Evolutionary conservation across 2,113 vertebrate species (phyloP).

Genomic region (Corythoichthys intestinalis): DNA sequence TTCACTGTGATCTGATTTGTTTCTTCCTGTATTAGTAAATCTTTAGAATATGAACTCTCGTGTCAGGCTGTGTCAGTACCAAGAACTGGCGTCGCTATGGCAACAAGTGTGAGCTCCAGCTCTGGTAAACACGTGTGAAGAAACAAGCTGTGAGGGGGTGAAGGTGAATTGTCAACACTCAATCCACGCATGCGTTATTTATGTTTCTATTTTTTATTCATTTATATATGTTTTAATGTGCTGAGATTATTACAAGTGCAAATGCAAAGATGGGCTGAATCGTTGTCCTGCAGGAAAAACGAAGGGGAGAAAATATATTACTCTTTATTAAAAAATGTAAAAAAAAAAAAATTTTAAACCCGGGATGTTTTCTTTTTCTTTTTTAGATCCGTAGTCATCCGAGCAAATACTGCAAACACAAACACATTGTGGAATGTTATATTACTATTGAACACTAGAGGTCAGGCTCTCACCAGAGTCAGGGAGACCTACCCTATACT

Average conservation of each 20-base stretch:
- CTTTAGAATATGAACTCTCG: constrained; percentile 27
- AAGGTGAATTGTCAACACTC: constrained; percentile 19
- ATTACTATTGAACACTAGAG: constrained; percentile 35
- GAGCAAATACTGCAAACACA: neutral
- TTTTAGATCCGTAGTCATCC: neutral
- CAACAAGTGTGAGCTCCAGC: constrained; percentile 50
- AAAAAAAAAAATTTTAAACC: neutral
- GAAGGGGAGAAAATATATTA: neutral
- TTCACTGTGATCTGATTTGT: neutral
- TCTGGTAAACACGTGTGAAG: constrained; percentile 50
- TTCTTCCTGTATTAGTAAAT: constrained; percentile 28
- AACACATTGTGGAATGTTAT: neutral
- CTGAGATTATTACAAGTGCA: neutral
- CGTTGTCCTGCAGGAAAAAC: neutral
- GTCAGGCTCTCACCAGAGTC: constrained; percentile 8
- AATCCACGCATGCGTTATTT: constrained; percentile 14
- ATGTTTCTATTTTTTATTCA: neutral
- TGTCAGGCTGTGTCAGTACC: constrained; percentile 31
- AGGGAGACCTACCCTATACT: neutral
- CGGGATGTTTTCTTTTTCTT: neutral
- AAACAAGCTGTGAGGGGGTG: constrained; percentile 9
- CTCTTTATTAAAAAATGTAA: too few species aligned
- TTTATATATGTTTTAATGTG: too few species aligned
- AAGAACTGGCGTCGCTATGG: constrained; percentile 57
- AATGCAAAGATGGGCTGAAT: neutral